Base-by-base conservation (phyloP, 2,888 invertebrate genomes). In the Fissipunctia ypsillon region DNA sequence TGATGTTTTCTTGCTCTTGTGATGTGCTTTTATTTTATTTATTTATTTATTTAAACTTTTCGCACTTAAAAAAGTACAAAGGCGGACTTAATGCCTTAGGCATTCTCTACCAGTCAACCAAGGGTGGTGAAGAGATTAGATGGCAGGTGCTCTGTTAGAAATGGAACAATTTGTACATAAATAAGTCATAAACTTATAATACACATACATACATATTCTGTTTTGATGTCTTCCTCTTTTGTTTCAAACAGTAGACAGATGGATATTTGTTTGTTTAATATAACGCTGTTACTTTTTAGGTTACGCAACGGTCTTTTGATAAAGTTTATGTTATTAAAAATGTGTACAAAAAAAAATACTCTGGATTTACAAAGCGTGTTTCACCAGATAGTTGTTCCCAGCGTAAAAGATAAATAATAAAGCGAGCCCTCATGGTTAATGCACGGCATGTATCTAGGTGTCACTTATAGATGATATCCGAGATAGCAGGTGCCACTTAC, bases 401-500 rank as follows among this genome's bases (percentile, higher is more conserved):
- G 22, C n/a, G n/a, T 59, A 45, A 25, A 56, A 61, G 6, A 43
- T 31, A 64, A 67, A 59, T 54, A 64, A 73, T 79, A 43, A 71
- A 57, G 38, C 28, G 28, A 28, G 22, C 38, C 12, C 41, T 64
- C 28, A 76, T 76, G 61, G 35, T 64, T 77, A 59, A 76, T 71
- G 61, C 63, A 80, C 66, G 52, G 19, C 45, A 25, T 54, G 67
- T 59, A 52, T 38, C 57, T 48, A 64, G 64, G 57, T 80, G 59
- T 48, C 45, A 50, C 35, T 65, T 66, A 66, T 52, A 61, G 45
- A 61, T 75, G 43, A 75, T 80, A 48, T 56, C 2, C 14, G 9
- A 69, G 56, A 70, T 38, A 75, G 22, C 76, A 80, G 64, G 66
- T 81, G 54, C 41, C 28, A 67, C 41, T 56, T 61, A 76, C 50